Base-by-base conservation (phyloP, 2,113 vertebrate species). In the Asarcornis scutulata region DNA sequence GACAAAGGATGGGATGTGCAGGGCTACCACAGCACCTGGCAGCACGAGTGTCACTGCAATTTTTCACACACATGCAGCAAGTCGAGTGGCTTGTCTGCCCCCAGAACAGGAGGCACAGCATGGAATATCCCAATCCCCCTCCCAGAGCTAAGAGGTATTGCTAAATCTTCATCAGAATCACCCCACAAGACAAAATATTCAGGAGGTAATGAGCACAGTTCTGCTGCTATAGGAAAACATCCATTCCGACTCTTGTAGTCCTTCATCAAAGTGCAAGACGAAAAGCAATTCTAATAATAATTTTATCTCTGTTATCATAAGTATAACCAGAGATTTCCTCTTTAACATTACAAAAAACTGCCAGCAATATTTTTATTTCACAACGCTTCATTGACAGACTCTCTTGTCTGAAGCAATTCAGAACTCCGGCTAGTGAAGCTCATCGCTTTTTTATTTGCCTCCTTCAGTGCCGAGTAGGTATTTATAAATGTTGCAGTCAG, bases 401-500 rank as follows among this genome's bases (percentile, higher is more conserved):
- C 64, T 72, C 87, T 96, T 96, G 66, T 93, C 78, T 95, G 93
- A 71, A 88, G 77, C 96, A 89, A 92, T 96, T 98, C 95, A 95
- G 59, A 96, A 94, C 95, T 91, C 82, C 7, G 25, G 92, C 76
- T 80, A 96, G 90, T 87, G 81, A 97, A 94, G 86, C 93, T 97
- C 95, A 91, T 86, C 36, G 48, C 83, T 94, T 88, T 96, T 97
- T 88, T 96, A 94, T 94, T 93, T 95, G 78, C 92, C 73, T 92
- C 88, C 71, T 80, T 97, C 84, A 78, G 58, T 81, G 91, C 55
- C 11, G 15, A 76, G 84, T 79, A 96, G 96, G 91, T 96, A 97
- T 96, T 96, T 97, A 93, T 85, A 97, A 95, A 94, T 96, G 75
- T 88, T 94, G 67, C 64, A 97, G 91, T 95, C 93, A 94, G 75